These are phyloP conservation scores for Calycopis cecrops DNA, from an alignment of 1,140 invertebrate genomes.

Conservation along the genomic window DNA sequence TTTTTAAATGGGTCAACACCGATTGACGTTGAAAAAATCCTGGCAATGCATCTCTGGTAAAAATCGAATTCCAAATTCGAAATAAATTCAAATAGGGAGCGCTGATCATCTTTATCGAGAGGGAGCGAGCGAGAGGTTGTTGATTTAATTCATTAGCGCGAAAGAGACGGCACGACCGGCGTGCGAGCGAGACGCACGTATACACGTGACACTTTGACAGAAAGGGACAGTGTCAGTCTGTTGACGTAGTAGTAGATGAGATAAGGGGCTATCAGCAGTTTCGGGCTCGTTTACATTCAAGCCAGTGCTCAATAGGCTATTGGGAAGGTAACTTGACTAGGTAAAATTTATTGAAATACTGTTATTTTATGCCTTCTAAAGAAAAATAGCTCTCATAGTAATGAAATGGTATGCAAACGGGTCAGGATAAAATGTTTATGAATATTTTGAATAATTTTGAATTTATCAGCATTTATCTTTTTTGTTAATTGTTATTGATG, in stretches of 20 bases:
- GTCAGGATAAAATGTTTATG: no score
- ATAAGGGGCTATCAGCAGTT: slow-evolving; percentile 70
- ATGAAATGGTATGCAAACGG: no score
- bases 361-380: no score
- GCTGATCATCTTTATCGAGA: slow-evolving; percentile 58
- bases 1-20: slow-evolving; percentile 10
- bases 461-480: no score
- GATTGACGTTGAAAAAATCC: slow-evolving; percentile 8
- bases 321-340: not conserved
- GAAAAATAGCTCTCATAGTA: no score
- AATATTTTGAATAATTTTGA: no score
- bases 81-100: slow-evolving; percentile 67
- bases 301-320: slow-evolving; percentile 37
- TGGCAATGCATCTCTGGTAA: slow-evolving; percentile 24
- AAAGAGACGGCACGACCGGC: slow-evolving; percentile 40
- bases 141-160: slow-evolving; percentile 69
- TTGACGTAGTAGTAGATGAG: slow-evolving; percentile 72
- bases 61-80: slow-evolving; percentile 55
- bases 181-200: slow-evolving; percentile 36
- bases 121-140: slow-evolving; percentile 58
- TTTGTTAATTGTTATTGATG: no score
- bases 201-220: slow-evolving; percentile 26
- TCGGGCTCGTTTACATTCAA: slow-evolving; percentile 39
- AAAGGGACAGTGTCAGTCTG: slow-evolving; percentile 47
- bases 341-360: no score